phyloP scores from a whole-genome alignment of 2,888 invertebrate species.

The Sylvicola fuscatus region DNA sequence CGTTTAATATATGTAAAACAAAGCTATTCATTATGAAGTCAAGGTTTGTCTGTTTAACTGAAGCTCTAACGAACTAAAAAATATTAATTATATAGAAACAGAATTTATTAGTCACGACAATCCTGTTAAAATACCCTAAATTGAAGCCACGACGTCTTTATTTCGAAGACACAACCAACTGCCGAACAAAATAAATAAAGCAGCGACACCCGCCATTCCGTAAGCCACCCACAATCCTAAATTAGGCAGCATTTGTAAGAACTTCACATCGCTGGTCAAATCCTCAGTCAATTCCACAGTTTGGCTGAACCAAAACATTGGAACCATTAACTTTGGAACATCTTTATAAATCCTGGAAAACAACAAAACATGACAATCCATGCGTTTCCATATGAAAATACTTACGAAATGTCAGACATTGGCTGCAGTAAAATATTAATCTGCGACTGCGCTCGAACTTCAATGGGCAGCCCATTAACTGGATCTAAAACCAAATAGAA shows the following conservation, averaged over 20 bases:
- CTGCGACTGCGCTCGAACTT: constrained; percentile 52
- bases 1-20: too few relatives aligned
- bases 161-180: constrained; percentile 1
- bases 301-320: constrained; percentile 61
- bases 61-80: too few relatives aligned
- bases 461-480: constrained; percentile 54
- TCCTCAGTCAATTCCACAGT: constrained; percentile 34
- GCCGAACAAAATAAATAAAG: constrained; percentile 15
- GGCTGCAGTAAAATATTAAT: constrained; percentile 43
- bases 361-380: constrained; percentile 1
- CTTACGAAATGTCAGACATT: constrained; percentile 32
- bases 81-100: too few relatives aligned
- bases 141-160: too few relatives aligned
- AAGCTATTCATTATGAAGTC: too few relatives aligned
- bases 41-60: too few relatives aligned
- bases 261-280: constrained; percentile 28
- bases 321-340: constrained; percentile 35
- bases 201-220: constrained; percentile 14
- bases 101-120: too few relatives aligned
- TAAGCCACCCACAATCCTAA: constrained; percentile 19
- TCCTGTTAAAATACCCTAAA: too few relatives aligned
- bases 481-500: constrained; percentile 52
- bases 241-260: constrained; percentile 16
- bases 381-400: constrained; percentile 8
- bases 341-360: constrained; percentile 31